Evolutionary conservation across 2,797 vertebrate genomes (phyloP).

Genomic region (Sebastes kiyomatsui): DNA sequence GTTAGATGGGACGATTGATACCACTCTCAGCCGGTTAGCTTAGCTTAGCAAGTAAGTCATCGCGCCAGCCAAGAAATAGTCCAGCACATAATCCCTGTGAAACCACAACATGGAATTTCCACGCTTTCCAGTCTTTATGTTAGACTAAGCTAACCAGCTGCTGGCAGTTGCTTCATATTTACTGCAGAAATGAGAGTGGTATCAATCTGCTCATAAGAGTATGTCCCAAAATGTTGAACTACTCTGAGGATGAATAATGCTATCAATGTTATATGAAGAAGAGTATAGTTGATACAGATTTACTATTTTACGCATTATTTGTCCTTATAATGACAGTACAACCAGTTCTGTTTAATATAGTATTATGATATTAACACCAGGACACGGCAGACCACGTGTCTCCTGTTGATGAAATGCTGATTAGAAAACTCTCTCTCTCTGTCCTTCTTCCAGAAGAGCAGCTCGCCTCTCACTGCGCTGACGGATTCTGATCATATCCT

Average conservation of each 20-base stretch:
- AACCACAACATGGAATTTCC: too few relatives aligned
- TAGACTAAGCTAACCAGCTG: not conserved
- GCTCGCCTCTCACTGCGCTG: constrained; percentile 54
- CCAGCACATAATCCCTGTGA: not conserved
- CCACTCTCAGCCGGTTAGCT: not conserved
- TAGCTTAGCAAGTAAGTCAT: not conserved
- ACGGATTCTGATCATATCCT: constrained; percentile 65
- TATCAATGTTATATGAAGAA: not conserved
- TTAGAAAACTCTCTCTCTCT: constrained; percentile 9
- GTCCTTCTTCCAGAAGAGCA: constrained; percentile 65
- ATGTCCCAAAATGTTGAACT: not conserved
- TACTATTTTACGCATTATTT: not conserved
- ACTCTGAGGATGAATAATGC: not conserved
- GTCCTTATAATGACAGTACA: not conserved
- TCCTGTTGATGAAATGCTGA: constrained; percentile 8
- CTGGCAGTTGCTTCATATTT: not conserved
- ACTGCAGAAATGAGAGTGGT: not conserved
- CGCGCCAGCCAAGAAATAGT: not conserved
- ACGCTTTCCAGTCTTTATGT: not conserved
- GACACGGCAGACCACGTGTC: not conserved
- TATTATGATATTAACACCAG: not conserved
- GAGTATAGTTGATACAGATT: not conserved
- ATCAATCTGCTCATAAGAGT: not conserved
- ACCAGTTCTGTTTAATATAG: not conserved
- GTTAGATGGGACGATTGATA: not conserved